A percentile compares a stretch with the other conserved stretches of the same genome.
Conservation (phyloP, 1,140 invertebrate genomes). For the Schlechtendalia chinensis region DNA sequence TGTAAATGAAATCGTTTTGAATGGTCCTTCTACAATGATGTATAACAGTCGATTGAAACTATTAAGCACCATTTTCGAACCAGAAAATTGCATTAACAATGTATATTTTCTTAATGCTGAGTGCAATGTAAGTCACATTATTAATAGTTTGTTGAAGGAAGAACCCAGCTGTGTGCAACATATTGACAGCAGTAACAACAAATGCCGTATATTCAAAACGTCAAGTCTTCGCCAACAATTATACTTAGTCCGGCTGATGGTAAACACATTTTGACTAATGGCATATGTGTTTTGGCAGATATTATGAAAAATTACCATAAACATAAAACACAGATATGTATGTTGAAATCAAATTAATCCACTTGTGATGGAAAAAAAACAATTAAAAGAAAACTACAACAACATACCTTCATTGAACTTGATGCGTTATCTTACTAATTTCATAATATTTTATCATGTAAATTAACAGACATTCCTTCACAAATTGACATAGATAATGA, state of each 20-base stretch:
- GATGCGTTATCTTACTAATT: not conserved
- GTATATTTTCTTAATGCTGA: not conserved
- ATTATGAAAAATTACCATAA: not conserved
- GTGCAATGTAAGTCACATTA: not conserved
- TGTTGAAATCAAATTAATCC: not conserved
- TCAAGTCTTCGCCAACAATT: not conserved
- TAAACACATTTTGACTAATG: not conserved
- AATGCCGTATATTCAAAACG: not conserved
- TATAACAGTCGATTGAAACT: not conserved
- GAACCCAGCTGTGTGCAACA: not conserved
- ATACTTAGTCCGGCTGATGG: not conserved
- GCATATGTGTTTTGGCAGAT: not conserved
- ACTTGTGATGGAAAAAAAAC: not conserved
- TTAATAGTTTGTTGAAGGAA: not conserved
- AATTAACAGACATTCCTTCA: not conserved
- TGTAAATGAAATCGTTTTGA: slow-evolving; percentile 3
- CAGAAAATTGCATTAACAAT: not conserved
- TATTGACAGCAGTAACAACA: not conserved
- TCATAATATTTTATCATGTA: not conserved
- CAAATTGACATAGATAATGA: not conserved
- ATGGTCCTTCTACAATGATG: not conserved
- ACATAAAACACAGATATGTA: not conserved
- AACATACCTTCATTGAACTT: not conserved
- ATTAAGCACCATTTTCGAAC: not conserved
- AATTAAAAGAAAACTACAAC: not conserved